Percentiles rank a stretch among this genome's conserved stretches.
These are phyloP conservation scores for Hydractinia echinata DNA, from an alignment of 30 jellyfish, hydroid and myxozoan species.

Conservation along the genomic window DNA sequence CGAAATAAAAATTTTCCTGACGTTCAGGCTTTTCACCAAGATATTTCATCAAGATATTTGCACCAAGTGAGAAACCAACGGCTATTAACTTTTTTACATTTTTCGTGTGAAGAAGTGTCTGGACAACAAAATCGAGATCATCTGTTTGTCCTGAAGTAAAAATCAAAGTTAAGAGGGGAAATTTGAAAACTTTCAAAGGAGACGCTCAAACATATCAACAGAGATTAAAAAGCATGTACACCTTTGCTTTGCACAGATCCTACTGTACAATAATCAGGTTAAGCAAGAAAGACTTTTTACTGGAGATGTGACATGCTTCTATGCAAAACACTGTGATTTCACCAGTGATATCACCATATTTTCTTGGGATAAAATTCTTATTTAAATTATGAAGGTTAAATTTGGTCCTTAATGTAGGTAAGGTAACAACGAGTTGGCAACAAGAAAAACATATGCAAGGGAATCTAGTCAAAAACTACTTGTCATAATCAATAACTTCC, in stretches of 20 bases:
- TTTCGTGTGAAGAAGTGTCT: slow-evolving; percentile 36
- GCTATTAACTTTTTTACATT: slow-evolving; percentile 54
- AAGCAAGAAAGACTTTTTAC: too few species aligned
- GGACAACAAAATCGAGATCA: slow-evolving; percentile 69
- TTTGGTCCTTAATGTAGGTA: too few species aligned
- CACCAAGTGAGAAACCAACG: slow-evolving; percentile 93
- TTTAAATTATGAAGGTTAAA: too few species aligned
- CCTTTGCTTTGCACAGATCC: neutral
- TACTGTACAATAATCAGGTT: neutral
- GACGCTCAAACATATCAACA: neutral
- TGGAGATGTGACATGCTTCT: neutral
- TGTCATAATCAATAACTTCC: too few species aligned
- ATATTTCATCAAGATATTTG: slow-evolving; percentile 68
- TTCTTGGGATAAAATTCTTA: too few species aligned
- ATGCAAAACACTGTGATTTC: neutral
- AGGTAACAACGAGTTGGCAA: too few species aligned
- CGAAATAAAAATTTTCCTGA: slow-evolving; percentile 66
- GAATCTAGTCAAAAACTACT: too few species aligned
- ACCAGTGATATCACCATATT: too few species aligned
- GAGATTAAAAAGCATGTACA: neutral
- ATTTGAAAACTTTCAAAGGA: neutral
- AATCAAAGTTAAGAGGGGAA: neutral
- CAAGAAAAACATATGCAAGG: too few species aligned
- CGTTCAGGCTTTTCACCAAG: slow-evolving; percentile 74
- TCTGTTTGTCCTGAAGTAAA: slow-evolving; percentile 60